Conservation (phyloP, 2,888 invertebrate genomes). For the Diarsia dahlii region DNA sequence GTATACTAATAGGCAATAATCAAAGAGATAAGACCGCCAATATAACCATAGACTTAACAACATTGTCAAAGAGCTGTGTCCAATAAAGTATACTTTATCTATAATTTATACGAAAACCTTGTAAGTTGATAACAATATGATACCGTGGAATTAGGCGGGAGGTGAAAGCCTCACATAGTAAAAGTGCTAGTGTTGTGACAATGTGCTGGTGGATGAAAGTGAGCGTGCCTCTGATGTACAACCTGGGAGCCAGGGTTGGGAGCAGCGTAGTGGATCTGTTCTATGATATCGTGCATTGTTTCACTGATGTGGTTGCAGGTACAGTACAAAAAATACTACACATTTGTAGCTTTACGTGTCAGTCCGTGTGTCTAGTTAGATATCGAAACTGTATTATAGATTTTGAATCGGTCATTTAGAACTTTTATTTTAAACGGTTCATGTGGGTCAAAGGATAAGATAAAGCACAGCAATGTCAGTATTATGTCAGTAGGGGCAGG, state of each 20-base stretch:
- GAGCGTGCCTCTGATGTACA: slow-evolving; percentile 82
- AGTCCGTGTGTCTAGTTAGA: background rate
- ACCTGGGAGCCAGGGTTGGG: slow-evolving; percentile 78
- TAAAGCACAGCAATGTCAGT: background rate
- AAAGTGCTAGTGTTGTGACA: slow-evolving; percentile 42
- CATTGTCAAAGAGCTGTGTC: background rate
- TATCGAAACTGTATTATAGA: background rate
- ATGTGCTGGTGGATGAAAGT: slow-evolving; percentile 89
- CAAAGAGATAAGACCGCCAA: slow-evolving; percentile 7
- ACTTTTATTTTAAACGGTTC: background rate
- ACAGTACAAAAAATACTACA: slow-evolving; percentile 29
- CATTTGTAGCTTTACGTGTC: background rate
- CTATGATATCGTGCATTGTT: slow-evolving; percentile 77
- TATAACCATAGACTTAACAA: background rate
- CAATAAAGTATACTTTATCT: background rate
- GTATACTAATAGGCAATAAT: slow-evolving; percentile 4
- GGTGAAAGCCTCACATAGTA: slow-evolving; percentile 6
- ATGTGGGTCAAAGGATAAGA: background rate
- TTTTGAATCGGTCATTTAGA: background rate
- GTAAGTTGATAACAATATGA: slow-evolving; percentile 42
- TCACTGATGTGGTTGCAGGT: slow-evolving; percentile 85
- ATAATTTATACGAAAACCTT: slow-evolving; percentile 22
- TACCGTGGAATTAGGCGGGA: background rate
- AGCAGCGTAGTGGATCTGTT: slow-evolving; percentile 76
- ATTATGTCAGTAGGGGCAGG: background rate